Evolutionary conservation across 1,140 invertebrate genomes (phyloP), one percentile per base, ranked within the genome.

Genomic region (Colletes latitarsis): DNA sequence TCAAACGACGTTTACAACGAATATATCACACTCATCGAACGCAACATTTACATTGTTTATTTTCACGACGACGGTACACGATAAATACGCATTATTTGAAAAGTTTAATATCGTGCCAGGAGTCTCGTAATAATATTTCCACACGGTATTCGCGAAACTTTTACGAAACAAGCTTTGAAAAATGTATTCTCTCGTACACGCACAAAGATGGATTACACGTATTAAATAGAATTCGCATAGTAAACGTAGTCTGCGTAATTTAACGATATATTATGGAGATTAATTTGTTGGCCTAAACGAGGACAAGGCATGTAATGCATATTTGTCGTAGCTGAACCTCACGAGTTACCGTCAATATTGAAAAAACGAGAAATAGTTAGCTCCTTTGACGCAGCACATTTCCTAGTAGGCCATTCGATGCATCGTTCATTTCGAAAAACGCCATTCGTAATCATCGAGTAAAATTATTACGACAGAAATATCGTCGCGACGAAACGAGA

Each of bases 71-170:
- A n/a, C 15, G 17, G 52, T 19, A 1, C 6, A 64, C 46, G 58
- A 64, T 39, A 72, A 78, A 64, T 64, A 72, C 19, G 77, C 69
- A 78, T 78, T 78, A 64, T 15, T 9, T 21, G 12, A 64, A 39
- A 1, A 19, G 15, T 57, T 14, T 66, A 3, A 12, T n/a, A 4
- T 74, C 19, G 53, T 4, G 43, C 17, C 14, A 21, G 57, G 15
- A 57, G 57, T 39, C 17, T 10, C 41, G n/a, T 46, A 67, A 8
- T 57, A 43, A 10, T 30, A 30, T 43, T 70, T 63, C 21, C 6
- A 62, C 62, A 63, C 19, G 49, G 52, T 63, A 49, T 49, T 49
- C 49, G 10, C 6, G 19, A 58, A 58, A 21, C n/a, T 21, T 21
- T 21, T 21, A 10, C 19, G 15, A 14, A 19, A 57, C 6, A 3